Conservation (phyloP, 2,113 vertebrate genomes). For the Laticauda laticaudata region DNA sequence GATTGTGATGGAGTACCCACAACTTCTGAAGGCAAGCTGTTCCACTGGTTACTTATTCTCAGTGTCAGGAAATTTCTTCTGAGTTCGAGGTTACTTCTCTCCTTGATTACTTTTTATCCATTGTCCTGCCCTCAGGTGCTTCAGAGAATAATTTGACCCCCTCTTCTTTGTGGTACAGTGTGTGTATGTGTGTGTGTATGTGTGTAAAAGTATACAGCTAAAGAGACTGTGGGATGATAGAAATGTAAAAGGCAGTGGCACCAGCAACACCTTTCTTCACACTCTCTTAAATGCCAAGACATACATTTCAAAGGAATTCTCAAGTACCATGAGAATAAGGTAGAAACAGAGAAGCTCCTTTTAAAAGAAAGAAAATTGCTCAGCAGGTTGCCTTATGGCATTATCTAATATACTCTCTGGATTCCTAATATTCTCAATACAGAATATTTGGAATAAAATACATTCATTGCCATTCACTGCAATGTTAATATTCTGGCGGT, state of each 20-base stretch:
- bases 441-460: neutral
- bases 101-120: neutral
- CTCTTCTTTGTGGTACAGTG: neutral
- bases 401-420: neutral
- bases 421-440: neutral
- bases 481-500: neutral
- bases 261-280: neutral
- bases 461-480: neutral
- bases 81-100: neutral
- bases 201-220: neutral
- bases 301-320: neutral
- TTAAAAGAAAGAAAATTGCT: neutral
- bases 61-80: neutral
- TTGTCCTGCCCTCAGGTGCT: neutral
- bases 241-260: neutral
- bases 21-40: neutral
- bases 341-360: neutral
- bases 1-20: neutral
- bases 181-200: neutral
- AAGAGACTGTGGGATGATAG: neutral
- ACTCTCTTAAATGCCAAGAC: neutral
- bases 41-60: neutral
- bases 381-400: neutral
- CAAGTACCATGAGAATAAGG: neutral
- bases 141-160: neutral